A percentile compares a stretch with the other conserved stretches of the same genome.
Evolutionary conservation across 37 sponge, comb jelly and placozoan species (phyloP).

Genomic region (Aphrocallistes beatrix): DNA sequence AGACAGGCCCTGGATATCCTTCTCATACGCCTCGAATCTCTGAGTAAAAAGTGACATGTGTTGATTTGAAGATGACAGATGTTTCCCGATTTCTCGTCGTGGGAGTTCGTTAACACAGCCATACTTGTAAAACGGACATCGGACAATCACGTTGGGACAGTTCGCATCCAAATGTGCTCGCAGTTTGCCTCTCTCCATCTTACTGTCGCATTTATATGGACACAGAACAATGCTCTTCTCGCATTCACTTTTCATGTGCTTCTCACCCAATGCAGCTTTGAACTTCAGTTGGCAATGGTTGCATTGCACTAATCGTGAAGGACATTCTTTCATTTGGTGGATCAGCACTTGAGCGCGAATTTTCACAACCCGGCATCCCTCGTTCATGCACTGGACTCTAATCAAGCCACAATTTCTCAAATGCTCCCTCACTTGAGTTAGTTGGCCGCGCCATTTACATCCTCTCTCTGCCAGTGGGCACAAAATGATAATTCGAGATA

Average conservation of each 20-base stretch:
- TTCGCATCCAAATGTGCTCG: background rate
- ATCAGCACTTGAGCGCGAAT: background rate
- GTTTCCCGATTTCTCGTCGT: background rate
- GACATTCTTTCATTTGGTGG: background rate
- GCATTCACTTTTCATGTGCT: background rate
- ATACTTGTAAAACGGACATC: background rate
- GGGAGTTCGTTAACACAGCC: background rate
- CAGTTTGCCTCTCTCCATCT: background rate
- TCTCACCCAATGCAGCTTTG: background rate
- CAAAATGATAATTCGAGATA: background rate
- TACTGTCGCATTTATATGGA: background rate
- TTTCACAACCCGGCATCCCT: background rate
- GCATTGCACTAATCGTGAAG: background rate
- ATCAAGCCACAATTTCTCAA: background rate
- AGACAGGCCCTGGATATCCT: background rate
- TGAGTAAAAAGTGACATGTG: background rate
- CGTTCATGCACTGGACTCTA: background rate
- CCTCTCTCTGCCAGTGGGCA: background rate
- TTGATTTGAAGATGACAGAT: background rate
- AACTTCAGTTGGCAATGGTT: background rate
- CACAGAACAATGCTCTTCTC: background rate
- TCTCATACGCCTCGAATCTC: conserved; percentile 1
- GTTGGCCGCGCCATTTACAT: background rate
- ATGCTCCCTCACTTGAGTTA: background rate
- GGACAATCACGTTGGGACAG: background rate